Conservation (phyloP, 2,888 invertebrate species). For the Minunthozetes semirufus region DNA sequence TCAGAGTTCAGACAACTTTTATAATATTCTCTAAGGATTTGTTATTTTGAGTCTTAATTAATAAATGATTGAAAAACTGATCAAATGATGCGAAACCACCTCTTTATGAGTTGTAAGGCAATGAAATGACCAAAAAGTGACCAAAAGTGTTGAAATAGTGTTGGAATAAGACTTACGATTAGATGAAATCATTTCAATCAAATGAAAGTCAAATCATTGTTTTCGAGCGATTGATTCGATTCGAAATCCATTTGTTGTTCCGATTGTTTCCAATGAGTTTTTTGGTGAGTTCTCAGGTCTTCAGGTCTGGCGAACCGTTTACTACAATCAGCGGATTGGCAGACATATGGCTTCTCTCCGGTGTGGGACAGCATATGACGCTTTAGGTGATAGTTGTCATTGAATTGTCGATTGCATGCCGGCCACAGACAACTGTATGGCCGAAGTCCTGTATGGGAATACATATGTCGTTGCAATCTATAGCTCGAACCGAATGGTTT, state of each 20-base stretch:
- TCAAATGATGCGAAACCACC: no score
- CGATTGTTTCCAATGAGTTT: constrained; percentile 10
- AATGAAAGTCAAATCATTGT: no score
- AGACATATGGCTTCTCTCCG: constrained; percentile 34
- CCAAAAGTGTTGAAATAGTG: no score
- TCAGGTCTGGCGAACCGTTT: constrained; percentile 31
- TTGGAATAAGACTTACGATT: no score
- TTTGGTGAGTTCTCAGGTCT: constrained; percentile 32
- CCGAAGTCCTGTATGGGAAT: constrained; percentile 31
- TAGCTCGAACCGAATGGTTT: constrained; percentile 29
- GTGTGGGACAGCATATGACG: constrained; percentile 33
- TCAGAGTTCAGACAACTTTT: no score
- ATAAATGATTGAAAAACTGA: no score
- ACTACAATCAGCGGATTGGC: constrained; percentile 27
- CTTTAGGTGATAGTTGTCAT: constrained; percentile 33
- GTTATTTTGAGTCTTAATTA: no score
- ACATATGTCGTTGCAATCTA: constrained; percentile 28
- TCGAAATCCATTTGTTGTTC: neutral
- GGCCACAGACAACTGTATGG: constrained; percentile 34
- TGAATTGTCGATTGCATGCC: constrained; percentile 30
- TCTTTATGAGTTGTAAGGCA: no score
- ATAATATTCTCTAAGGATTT: no score
- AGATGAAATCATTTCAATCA: neutral
- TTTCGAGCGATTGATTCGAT: neutral
- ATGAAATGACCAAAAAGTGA: no score